Evolutionary conservation across 1,140 invertebrate species (phyloP).

Genomic region (Glossosoma conforme): DNA sequence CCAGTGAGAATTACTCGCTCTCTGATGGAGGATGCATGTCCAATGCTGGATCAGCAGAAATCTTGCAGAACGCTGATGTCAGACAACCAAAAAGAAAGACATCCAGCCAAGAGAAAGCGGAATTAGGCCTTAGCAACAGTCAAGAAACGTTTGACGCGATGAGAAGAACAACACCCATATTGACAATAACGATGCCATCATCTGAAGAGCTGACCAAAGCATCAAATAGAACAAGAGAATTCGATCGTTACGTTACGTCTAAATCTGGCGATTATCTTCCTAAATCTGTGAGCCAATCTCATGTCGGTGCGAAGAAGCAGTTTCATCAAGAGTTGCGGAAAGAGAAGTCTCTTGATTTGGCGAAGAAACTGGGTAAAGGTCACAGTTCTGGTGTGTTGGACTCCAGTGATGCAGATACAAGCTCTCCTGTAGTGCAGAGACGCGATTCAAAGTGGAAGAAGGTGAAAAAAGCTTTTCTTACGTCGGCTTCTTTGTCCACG

Average conservation of each 20-base stretch:
- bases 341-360: conserved; percentile 45
- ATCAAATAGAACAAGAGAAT: neutral
- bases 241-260: neutral
- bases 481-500: conserved; percentile 55
- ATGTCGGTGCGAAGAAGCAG: neutral
- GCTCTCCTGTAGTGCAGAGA: conserved; percentile 36
- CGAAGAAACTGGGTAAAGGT: conserved; percentile 29
- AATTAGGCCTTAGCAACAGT: neutral
- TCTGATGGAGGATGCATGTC: conserved; percentile 46
- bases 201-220: conserved; percentile 48
- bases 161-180: conserved; percentile 42
- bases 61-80: conserved; percentile 3
- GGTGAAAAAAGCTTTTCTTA: conserved; percentile 67
- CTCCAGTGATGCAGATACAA: conserved; percentile 38
- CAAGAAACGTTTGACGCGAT: conserved; percentile 19
- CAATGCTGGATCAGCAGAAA: conserved; percentile 23
- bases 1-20: conserved; percentile 47
- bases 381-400: conserved; percentile 38
- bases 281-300: conserved; percentile 6
- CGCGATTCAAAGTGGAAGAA: conserved; percentile 64
- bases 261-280: no score
- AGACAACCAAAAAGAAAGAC: conserved; percentile 31
- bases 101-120: conserved; percentile 24
- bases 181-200: conserved; percentile 56
- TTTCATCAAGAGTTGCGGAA: conserved; percentile 44